Evolutionary conservation across 2,888 invertebrate genomes (phyloP).

Genomic region (Entomobrya proxima): DNA sequence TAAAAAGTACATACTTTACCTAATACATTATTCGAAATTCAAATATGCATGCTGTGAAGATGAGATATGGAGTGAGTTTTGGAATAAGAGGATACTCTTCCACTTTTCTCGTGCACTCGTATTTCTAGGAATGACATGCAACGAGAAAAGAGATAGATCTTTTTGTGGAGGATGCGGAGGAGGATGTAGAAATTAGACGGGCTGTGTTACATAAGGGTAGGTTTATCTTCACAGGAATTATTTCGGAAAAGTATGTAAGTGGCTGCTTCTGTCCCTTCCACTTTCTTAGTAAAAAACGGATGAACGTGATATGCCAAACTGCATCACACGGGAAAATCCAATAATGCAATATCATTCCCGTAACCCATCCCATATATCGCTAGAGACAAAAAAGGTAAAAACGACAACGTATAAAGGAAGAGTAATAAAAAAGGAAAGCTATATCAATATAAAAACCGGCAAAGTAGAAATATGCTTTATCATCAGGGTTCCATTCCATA

Average conservation of each 20-base stretch:
- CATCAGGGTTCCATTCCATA: too few relatives aligned
- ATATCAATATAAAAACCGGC: too few relatives aligned
- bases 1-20: too few relatives aligned
- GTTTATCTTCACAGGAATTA: background rate
- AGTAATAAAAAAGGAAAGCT: background rate
- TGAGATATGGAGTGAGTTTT: background rate
- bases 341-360: conserved; percentile 17
- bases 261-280: background rate
- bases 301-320: conserved; percentile 23
- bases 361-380: background rate
- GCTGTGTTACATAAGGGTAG: background rate
- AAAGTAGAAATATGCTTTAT: too few relatives aligned
- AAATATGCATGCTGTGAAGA: too few relatives aligned
- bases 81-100: background rate
- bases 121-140: conserved; percentile 5
- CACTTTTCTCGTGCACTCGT: too few relatives aligned
- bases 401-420: background rate
- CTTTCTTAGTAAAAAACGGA: background rate
- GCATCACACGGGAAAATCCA: conserved; percentile 21
- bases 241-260: background rate
- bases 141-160: background rate
- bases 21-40: too few relatives aligned
- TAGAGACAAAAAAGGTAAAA: background rate
- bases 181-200: conserved; percentile 28
- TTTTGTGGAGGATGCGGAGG: background rate